Percentiles rank a stretch among this genome's conserved stretches.
Evolutionary conservation across 2,113 vertebrate genomes (phyloP).

Genomic region (Heterochromis multidens): DNA sequence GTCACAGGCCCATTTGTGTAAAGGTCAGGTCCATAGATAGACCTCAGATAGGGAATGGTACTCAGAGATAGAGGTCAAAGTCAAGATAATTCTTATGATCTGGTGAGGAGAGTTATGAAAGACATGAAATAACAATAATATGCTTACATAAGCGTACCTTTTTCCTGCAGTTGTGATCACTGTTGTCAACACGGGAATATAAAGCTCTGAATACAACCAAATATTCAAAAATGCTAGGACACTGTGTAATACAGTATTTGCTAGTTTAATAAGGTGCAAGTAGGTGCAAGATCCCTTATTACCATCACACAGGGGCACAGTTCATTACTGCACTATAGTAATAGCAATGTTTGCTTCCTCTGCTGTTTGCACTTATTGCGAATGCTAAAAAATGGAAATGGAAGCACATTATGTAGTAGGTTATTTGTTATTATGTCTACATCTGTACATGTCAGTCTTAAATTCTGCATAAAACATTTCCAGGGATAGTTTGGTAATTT

Average conservation of each 20-base stretch:
- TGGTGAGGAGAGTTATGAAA: not conserved
- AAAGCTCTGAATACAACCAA: not conserved
- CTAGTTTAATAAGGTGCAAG: not conserved
- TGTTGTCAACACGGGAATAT: not conserved
- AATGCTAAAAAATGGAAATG: slow-evolving; percentile 27
- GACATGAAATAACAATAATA: not conserved
- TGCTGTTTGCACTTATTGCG: slow-evolving; percentile 18
- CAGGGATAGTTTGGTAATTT: not conserved
- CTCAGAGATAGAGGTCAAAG: slow-evolving; percentile 16
- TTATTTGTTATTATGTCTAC: not conserved
- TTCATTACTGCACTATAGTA: slow-evolving; percentile 19
- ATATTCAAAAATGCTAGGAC: not conserved
- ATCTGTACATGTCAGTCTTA: not conserved
- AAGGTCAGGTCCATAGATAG: slow-evolving; percentile 60
- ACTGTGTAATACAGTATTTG: not conserved
- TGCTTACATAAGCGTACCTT: not conserved
- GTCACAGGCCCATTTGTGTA: slow-evolving; percentile 60
- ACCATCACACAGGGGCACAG: not conserved
- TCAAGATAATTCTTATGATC: slow-evolving; percentile 46
- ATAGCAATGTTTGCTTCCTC: slow-evolving; percentile 30
- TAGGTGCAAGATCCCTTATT: not conserved
- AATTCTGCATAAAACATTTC: not conserved
- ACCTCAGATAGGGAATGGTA: slow-evolving; percentile 18
- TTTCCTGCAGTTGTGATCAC: not conserved
- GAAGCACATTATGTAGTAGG: not conserved